Base-by-base conservation (phyloP, 2,888 invertebrate species). In the Hypena proboscidalis region DNA sequence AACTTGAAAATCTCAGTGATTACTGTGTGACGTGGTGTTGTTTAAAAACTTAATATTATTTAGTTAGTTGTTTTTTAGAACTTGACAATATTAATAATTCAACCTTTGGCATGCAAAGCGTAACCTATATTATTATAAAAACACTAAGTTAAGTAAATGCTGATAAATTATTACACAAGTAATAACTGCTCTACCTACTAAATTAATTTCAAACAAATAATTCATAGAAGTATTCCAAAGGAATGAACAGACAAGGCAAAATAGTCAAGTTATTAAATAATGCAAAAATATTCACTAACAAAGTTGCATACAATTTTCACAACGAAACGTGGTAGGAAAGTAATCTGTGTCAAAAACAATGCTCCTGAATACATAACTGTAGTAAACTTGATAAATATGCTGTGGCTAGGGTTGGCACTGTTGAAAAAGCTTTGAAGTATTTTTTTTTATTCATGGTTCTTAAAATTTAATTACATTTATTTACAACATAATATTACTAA, bases 311-410 rank as follows among this genome's bases (percentile, higher is more conserved):
- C 66, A 69, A 75, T 64, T 65, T 74, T 67, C 52, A 58, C 57
- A 61, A 58, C 55, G 56, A 55, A 71, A 69, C 68, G 68, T 70
- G 76, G 77, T 81, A 80, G 75, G 76, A 83, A 82, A 82, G 77
- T 83, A 80, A 85, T 82, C 76, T 80, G 72, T 75, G 83, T 83
- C 82, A 83, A 74, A 80, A 81, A 78, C 83, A 83, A 75, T 76
- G 80, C 78, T 78, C 42, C 71, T 78, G 77, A 84, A 84, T 84
- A 83, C 76, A 80, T 80, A 77, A 76, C 79, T 69, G 70, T 72
- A 68, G 80, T 74, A 79, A 80, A 81, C 66, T 72, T 85, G 85
- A 85, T 83, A 81, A 86, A 87, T 83, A 78, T 70, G 70, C 60
- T 26, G 9, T 10, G 19, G 6, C 27, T 32, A 60, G 60, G 62